Base-by-base conservation (phyloP, 2,888 invertebrate species). In the Branchinecta sandiegonensis region DNA sequence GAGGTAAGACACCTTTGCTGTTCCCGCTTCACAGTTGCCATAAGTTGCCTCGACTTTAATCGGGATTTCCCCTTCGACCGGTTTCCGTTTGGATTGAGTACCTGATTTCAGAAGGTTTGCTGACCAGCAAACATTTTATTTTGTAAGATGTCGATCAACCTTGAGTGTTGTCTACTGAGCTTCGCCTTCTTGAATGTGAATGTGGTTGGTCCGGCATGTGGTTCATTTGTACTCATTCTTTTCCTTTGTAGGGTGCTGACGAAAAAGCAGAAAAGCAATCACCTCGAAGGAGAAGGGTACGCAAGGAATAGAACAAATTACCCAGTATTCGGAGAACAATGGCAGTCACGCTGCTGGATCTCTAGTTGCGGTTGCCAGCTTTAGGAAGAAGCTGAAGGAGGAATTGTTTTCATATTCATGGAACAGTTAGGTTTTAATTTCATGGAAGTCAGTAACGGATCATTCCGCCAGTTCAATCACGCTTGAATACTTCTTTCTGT, bases 201-300 rank as follows among this genome's bases (percentile, higher is more conserved):
- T 37, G 6, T 37, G 6, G 37, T 37, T 37, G 37, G 37, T 5
- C 6, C 6, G 37, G 37, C 37, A 37, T 37, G 37, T 37, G 37
- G 4, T 37, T 37, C 37, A 6, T 37, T 37, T 37, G 37, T 37
- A 37, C 37, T 37, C 4, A 11, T n/a, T 65, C 13, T 14, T 65
- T 7, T 14, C 64, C 10, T 66, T 67, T 48, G 66, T 47, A 68
- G 48, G 68, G 46, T 56, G 56, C 65, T 48, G 47, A 37, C 6
- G 37, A 37, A 37, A 37, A 48, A n/a, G 68, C 48, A 11, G 65
- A 65, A 11, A 68, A 65, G 48, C 23, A 46, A 68, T 65, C 68
- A n/a, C 68, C 65, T n/a, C 68, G 68, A 37, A 48, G 65, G 46
- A 50, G 67, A 37, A 50, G 67, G 46, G 68, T 46, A 7, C 65